Evolutionary conservation across 2,113 vertebrate genomes (phyloP), one percentile per base, ranked within the genome.

Genomic region (Perca flavescens): DNA sequence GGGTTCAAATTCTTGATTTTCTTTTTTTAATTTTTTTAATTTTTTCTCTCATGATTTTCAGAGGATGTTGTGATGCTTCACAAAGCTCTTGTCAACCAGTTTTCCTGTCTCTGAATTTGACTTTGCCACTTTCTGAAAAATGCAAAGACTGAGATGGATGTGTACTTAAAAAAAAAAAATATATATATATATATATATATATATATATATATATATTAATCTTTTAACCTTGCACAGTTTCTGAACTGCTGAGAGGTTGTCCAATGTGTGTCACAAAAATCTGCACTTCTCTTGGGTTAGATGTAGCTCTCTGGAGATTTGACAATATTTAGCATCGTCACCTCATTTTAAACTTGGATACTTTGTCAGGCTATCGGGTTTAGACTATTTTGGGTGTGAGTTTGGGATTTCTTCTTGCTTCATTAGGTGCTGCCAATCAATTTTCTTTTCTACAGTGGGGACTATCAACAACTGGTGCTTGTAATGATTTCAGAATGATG

Each of bases 291-390:
- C 82, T 57, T 86, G 79, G 80, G 81, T 75, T 76, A 78, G 31
- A 67, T 68, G 14, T 11, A 67, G 78, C 73, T 80, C 49, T 70
- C 62, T 80, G 28, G 82, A 86, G 85, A 80, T 82, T 67, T 79
- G 79, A 86, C 50, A 86, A 80, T 82, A 82, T 89, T 86, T 87
- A 84, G 80, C 68, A 60, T 49, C 34, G 22, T 85, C 79, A 86
- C 78, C 74, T 90, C 62, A 79, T 76, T 91, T 73, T 82, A 77
- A 88, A 81, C 72, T 83, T 80, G 25, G 40, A 66, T 64, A 52
- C 61, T 58, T 69, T 63, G 10, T 47, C 58, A 56, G 56, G 56
- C 62, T 69, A 63, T 81, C 2, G 9, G 63, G 34, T 88, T 47
- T 40, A 53, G 52, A 49, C 76, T 89, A 84, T 88, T 87, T 82